Evolutionary conservation across 2,888 invertebrate species (phyloP).

Genomic region (Campopleginae sp.): DNA sequence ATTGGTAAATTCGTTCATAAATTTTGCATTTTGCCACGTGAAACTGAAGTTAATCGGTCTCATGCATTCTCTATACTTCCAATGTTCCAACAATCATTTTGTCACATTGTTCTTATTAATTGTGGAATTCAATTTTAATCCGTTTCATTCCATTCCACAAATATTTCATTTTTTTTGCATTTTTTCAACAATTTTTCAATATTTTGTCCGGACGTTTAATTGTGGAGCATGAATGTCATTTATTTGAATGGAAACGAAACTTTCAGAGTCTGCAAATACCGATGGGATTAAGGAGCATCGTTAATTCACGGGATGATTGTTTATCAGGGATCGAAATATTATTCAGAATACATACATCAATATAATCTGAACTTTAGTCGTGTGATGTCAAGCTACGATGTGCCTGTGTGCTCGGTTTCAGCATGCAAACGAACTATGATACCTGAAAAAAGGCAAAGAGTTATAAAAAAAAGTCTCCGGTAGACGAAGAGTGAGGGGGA

Average conservation of each 20-base stretch:
- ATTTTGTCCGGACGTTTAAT: background rate
- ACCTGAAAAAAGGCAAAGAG: background rate
- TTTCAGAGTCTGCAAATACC: background rate
- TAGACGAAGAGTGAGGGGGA: slow-evolving; percentile 36
- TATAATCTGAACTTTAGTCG: slow-evolving; percentile 20
- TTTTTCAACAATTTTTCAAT: background rate
- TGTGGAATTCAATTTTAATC: background rate
- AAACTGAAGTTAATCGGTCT: background rate
- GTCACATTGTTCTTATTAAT: background rate
- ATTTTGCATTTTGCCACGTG: too few species aligned
- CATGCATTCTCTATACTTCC: background rate
- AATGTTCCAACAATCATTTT: background rate
- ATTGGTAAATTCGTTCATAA: background rate
- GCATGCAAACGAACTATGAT: slow-evolving; percentile 12
- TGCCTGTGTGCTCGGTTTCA: slow-evolving; percentile 24
- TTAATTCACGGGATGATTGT: background rate
- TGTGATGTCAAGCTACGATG: slow-evolving; percentile 38
- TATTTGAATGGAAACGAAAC: background rate
- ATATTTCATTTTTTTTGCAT: background rate
- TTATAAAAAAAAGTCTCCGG: slow-evolving; percentile 4
- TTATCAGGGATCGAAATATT: background rate
- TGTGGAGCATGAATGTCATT: background rate
- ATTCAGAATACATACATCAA: slow-evolving; percentile 23
- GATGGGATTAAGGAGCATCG: background rate
- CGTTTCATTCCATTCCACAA: background rate